Percentiles rank a stretch among this genome's conserved stretches.
phyloP scores from a whole-genome alignment of 2,113 vertebrate genomes.

The Leucoraja erinaceus region DNA sequence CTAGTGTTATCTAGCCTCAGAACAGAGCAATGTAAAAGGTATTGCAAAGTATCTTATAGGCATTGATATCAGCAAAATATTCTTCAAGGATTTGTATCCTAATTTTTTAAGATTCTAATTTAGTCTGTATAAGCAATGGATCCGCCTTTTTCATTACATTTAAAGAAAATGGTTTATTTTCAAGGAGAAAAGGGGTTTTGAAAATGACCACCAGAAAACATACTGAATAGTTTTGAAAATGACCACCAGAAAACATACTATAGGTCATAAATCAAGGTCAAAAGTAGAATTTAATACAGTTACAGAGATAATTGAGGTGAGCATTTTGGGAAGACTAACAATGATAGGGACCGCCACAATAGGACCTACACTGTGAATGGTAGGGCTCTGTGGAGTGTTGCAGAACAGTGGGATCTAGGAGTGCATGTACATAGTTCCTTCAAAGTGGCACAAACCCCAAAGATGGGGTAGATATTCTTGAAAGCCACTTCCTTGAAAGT shows the following conservation, averaged over 20 bases:
- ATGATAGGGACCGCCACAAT: no score
- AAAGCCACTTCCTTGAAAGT: no score
- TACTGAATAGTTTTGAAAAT: background rate
- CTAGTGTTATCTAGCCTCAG: background rate
- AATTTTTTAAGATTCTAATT: background rate
- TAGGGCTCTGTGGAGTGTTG: no score
- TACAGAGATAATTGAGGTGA: no score
- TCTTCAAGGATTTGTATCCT: background rate
- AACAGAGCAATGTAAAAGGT: background rate
- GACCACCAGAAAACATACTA: background rate
- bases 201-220: background rate
- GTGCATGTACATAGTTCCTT: no score
- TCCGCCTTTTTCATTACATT: background rate
- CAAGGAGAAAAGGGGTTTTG: background rate
- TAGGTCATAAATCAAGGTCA: background rate
- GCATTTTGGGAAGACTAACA: no score
- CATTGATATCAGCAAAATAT: background rate
- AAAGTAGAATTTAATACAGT: no score
- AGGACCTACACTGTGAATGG: no score
- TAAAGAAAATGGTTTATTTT: no score
- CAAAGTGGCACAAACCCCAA: no score
- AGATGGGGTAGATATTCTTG: no score
- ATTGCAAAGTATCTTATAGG: background rate
- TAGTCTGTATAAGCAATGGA: background rate
- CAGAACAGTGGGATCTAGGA: no score